Percentiles rank a stretch among this genome's conserved stretches.
Evolutionary conservation across 1,140 invertebrate genomes (phyloP).

Genomic region (Aphelenchoides fujianensis): DNA sequence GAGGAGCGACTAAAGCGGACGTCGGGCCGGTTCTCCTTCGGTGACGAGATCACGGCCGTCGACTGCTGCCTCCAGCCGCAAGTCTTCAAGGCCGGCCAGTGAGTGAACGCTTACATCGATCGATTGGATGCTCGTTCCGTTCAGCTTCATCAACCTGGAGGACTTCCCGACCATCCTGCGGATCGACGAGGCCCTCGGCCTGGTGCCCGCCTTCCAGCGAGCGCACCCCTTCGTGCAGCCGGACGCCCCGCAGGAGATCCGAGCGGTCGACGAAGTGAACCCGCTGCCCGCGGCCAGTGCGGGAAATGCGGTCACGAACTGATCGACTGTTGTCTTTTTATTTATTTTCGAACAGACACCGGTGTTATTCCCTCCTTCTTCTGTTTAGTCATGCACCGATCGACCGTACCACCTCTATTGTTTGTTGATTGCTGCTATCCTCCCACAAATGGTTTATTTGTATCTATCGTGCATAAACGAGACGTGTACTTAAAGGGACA

Average conservation of each 20-base stretch:
- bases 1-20: not conserved
- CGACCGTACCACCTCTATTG: too few species aligned
- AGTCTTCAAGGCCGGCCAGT: not conserved
- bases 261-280: not conserved
- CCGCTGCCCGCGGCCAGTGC: not conserved
- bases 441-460: too few species aligned
- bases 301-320: not conserved
- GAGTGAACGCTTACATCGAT: not conserved
- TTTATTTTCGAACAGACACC: slow-evolving; percentile 2
- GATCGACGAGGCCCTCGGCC: slow-evolving; percentile 7
- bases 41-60: not conserved
- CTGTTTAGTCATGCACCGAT: too few species aligned
- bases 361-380: too few species aligned
- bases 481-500: too few species aligned
- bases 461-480: too few species aligned
- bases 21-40: not conserved
- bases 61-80: not conserved
- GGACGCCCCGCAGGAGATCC: slow-evolving; percentile 9
- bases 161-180: not conserved
- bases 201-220: slow-evolving; percentile 19
- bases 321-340: not conserved
- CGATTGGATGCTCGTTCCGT: not conserved
- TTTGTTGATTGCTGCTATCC: too few species aligned
- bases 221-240: slow-evolving; percentile 9
- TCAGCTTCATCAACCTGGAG: not conserved